A percentile compares a stretch with the other conserved stretches of the same genome.
Evolutionary conservation across 2,113 vertebrate genomes (phyloP).

Genomic region (Chaenocephalus aceratus): DNA sequence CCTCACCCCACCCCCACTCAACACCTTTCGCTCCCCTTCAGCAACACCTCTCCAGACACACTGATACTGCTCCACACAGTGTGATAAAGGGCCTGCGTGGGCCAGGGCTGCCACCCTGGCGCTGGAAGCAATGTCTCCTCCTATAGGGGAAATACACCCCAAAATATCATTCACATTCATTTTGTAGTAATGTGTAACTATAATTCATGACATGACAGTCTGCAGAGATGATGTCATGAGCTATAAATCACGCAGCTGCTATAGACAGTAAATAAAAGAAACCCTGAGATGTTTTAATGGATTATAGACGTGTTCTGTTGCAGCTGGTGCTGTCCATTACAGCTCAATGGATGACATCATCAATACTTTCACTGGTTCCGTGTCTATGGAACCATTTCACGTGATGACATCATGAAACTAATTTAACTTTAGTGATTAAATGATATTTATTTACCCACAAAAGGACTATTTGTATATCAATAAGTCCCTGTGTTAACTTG

Average conservation of each 20-base stretch:
- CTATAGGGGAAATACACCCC: not conserved
- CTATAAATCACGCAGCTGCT: conserved; percentile 42
- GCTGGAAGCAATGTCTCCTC: not conserved
- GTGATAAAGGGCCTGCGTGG: conserved; percentile 26
- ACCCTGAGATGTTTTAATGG: conserved; percentile 15
- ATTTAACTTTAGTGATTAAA: not conserved
- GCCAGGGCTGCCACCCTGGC: not conserved
- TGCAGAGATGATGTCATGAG: conserved; percentile 28
- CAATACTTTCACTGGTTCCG: not conserved
- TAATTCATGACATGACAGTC: not conserved
- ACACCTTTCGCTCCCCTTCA: conserved; percentile 61
- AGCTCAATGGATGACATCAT: not conserved
- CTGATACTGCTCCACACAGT: conserved; percentile 4
- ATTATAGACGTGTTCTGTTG: conserved; percentile 27
- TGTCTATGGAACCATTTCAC: not conserved
- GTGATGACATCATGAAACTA: not conserved
- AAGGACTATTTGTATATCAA: no score
- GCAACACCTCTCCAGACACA: conserved; percentile 54
- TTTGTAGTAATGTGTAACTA: conserved; percentile 13
- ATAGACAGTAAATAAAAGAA: conserved; percentile 34
- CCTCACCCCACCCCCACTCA: conserved; percentile 50
- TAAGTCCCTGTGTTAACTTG: no score
- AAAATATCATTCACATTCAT: not conserved
- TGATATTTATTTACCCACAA: no score
- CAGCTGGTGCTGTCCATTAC: not conserved